Conservation (phyloP, 2,888 invertebrate genomes). For the Autographa pulchrina region DNA sequence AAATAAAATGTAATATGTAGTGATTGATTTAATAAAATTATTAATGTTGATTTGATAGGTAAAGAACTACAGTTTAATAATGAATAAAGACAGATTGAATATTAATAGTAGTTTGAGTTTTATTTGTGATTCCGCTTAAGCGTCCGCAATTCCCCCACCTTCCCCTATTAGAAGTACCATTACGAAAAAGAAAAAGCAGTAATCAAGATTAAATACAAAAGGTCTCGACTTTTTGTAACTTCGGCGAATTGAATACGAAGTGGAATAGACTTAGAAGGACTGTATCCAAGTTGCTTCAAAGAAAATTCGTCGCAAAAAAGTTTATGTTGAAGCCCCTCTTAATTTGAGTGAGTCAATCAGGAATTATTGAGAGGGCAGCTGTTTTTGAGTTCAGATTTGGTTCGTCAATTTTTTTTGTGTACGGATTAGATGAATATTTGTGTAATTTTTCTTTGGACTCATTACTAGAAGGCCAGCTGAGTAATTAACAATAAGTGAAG, state of each 20-base stretch:
- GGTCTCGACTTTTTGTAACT: conserved; percentile 40
- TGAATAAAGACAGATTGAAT: too few species aligned
- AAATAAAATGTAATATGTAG: too few species aligned
- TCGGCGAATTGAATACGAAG: conserved; percentile 42
- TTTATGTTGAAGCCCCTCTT: conserved; percentile 41
- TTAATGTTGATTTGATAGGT: too few species aligned
- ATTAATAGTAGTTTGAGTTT: too few species aligned
- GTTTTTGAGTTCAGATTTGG: conserved; percentile 35
- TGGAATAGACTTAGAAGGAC: conserved; percentile 37
- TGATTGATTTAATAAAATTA: too few species aligned
- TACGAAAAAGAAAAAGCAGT: conserved; percentile 17
- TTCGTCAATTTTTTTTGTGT: not conserved
- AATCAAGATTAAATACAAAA: conserved; percentile 46
- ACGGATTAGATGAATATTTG: conserved; percentile 1
- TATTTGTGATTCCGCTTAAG: too few species aligned
- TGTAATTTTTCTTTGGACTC: not conserved
- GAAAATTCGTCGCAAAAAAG: conserved; percentile 48
- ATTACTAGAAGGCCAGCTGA: not conserved
- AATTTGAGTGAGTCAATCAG: conserved; percentile 56
- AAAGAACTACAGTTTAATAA: too few species aligned
- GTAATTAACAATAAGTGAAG: not conserved
- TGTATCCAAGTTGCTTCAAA: conserved; percentile 48
- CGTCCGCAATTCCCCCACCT: too few species aligned
- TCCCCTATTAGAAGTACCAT: not conserved
- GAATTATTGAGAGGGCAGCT: conserved; percentile 51